Conservation (phyloP, 2,113 vertebrate species). For the Lampris incognitus region DNA sequence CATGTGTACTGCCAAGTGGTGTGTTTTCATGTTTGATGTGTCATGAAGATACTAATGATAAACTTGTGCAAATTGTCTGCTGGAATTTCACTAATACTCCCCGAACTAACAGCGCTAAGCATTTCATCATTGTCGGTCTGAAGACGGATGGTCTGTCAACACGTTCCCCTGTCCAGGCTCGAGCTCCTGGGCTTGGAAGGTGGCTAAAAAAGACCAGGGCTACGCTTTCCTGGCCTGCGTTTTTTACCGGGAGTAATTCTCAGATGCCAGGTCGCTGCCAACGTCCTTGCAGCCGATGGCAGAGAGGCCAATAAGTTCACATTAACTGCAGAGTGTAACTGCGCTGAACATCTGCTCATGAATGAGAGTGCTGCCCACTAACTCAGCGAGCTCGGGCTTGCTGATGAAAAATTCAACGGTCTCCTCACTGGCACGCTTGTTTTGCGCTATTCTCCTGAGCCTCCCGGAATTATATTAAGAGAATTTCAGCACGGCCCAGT, state of each 20-base stretch:
- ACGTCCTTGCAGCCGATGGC: conserved; percentile 93
- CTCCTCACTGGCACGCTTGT: conserved; percentile 97
- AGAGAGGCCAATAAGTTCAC: conserved; percentile 95
- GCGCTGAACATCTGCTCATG: conserved; percentile 99
- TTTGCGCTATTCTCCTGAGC: conserved; percentile 97
- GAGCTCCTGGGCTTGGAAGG: conserved; percentile 83
- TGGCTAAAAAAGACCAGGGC: conserved; percentile 82
- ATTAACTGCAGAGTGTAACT: conserved; percentile 92
- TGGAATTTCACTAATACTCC: conserved; percentile 74
- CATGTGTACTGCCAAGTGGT: conserved; percentile 26
- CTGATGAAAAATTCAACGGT: conserved; percentile 99
- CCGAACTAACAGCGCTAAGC: conserved; percentile 65
- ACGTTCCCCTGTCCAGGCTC: conserved; percentile 76
- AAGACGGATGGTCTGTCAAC: conserved; percentile 88
- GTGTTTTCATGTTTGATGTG: conserved; percentile 40
- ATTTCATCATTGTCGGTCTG: conserved; percentile 80
- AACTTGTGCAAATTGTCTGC: conserved; percentile 76
- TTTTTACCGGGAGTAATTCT: conserved; percentile 88
- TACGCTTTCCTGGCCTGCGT: conserved; percentile 57
- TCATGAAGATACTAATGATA: conserved; percentile 64
- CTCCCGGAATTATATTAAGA: conserved; percentile 98
- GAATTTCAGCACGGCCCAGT: conserved; percentile 93
- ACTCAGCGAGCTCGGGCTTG: conserved; percentile 89
- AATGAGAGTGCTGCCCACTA: conserved; percentile 96
- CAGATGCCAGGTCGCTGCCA: conserved; percentile 91